A percentile compares a stretch with the other conserved stretches of the same genome.
phyloP scores from a whole-genome alignment of 1,140 invertebrate genomes.

The Drosophila murphyi region DNA sequence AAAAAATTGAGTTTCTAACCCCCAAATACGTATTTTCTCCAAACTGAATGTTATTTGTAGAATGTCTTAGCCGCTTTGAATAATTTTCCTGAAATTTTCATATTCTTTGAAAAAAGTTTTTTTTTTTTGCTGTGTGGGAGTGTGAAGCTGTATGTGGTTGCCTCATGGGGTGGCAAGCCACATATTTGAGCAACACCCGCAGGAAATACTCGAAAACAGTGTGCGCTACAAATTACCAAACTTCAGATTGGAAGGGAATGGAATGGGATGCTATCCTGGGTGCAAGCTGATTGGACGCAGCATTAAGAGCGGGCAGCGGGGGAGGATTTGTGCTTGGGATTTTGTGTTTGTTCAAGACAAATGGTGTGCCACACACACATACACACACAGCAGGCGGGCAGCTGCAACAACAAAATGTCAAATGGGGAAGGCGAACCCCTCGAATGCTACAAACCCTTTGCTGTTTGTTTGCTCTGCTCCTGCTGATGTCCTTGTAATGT shows the following conservation, averaged over 20 bases:
- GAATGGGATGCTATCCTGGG: slow-evolving; percentile 21
- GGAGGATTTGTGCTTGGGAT: slow-evolving; percentile 41
- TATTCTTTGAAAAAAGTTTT: too few species aligned
- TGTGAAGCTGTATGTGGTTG: slow-evolving; percentile 43
- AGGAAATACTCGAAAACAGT: slow-evolving; percentile 67
- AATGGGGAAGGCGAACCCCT: slow-evolving; percentile 4
- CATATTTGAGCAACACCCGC: slow-evolving; percentile 80
- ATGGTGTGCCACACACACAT: slow-evolving; percentile 35
- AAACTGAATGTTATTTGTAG: too few species aligned
- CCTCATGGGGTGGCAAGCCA: slow-evolving; percentile 34
- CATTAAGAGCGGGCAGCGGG: not conserved
- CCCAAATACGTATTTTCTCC: too few species aligned
- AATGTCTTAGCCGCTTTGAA: too few species aligned
- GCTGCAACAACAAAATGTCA: slow-evolving; percentile 73
- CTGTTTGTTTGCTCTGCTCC: slow-evolving; percentile 59
- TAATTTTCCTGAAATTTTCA: too few species aligned
- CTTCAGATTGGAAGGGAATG: slow-evolving; percentile 23
- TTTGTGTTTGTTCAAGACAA: slow-evolving; percentile 70
- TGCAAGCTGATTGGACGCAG: slow-evolving; percentile 69
- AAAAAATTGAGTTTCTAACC: too few species aligned
- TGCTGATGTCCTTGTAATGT: slow-evolving; percentile 79
- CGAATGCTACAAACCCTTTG: slow-evolving; percentile 44
- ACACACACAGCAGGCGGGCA: slow-evolving; percentile 65
- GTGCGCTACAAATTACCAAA: slow-evolving; percentile 70
- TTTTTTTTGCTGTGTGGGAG: not conserved